Base-by-base conservation (phyloP, 2,113 vertebrate genomes). In the Craseonycteris thonglongyai region DNA sequence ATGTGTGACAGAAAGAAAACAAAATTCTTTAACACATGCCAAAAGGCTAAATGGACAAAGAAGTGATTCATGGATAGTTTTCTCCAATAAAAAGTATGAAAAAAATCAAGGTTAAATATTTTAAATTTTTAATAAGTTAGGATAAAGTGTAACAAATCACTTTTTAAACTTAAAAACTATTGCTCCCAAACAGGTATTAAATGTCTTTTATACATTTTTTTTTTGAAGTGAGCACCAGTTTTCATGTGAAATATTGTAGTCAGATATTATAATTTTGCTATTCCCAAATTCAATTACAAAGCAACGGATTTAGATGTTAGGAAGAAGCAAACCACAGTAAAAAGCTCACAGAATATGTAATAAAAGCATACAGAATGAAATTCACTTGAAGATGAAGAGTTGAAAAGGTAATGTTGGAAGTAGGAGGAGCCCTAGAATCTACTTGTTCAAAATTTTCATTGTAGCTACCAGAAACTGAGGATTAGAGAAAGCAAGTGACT, bases 41-140 rank as follows among this genome's bases (percentile, higher is more conserved):
- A 33, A 42, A 35, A 94, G 14, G 49, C 42, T 94, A 92, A 92
- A 84, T 84, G 81, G 92, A 90, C 10, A 95, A 59, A n/a, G 11
- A 74, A 58, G 7, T 69, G 19, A 66, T 74, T 93, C 38, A 91
- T 80, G 91, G 82, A n/a, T 49, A 87, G 47, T 74, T 82, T 78
- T 86, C 22, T 14, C 24, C 69, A 38, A 75, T 76, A 21, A 12
- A 15, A 42, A 59, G 0, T 56, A 19, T 75, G 12, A 8, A 88
- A 85, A 75, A 90, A 75, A 71, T 91, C 58, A 84, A 30, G 84
- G 83, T 30, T 79, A 14, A 76, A 45, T 24, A 65, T 56, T 28
- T 83, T 8, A 72, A 18, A 72, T 49, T 82, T 93, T 80, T 75
- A 75, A 54, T n/a, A 94, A 66, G 2, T 94, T 78, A 49, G 38